Base-by-base conservation (phyloP, 2,113 vertebrate genomes). In the Microtus pennsylvanicus region DNA sequence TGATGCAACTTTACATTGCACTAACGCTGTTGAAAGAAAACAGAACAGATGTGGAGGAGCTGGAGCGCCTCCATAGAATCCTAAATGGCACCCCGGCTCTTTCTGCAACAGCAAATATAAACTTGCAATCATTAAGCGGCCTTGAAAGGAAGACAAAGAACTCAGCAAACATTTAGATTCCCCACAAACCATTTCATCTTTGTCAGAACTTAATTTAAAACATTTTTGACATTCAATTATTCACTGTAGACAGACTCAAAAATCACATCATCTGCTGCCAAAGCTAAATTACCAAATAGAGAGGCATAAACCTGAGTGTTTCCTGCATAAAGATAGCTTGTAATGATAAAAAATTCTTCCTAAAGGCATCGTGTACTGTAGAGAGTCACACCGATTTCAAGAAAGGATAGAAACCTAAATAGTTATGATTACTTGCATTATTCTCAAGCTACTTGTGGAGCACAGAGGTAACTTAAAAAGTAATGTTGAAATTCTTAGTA, bases 261-360 rank as follows among this genome's bases (percentile, higher is more conserved):
- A 91, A 92, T 94, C 96, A 93, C 72, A 94, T 93, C 83, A 95
- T 96, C 90, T 92, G 76, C 72, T 91, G 45, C 61, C 91, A 80
- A 86, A 96, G 12, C 58, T 94, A 95, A 96, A 93, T 95, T 91
- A 97, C 74, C 90, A 97, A 95, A 96, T 89, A 96, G 90, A 97
- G 35, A 95, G 75, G 82, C 70, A 92, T 97, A 93, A 98, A 83
- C 70, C 87, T 89, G 91, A 96, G 67, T 95, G 77, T 77, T 97
- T 90, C 65, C 69, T 97, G 92, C 50, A 92, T 92, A 96, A 94
- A 87, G 21, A 94, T 82, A 95, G 35, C n/a, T 45, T 7, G 82
- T 91, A 96, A 95, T 95, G 67, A 42, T 93, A 80, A 95, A 95
- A 95, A 94, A 80, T 70, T 82, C 13, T 81, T 97, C 45, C 93